These are phyloP conservation scores for Amblyteles armatorius DNA, from an alignment of 2,888 invertebrate species.

Conservation along the genomic window DNA sequence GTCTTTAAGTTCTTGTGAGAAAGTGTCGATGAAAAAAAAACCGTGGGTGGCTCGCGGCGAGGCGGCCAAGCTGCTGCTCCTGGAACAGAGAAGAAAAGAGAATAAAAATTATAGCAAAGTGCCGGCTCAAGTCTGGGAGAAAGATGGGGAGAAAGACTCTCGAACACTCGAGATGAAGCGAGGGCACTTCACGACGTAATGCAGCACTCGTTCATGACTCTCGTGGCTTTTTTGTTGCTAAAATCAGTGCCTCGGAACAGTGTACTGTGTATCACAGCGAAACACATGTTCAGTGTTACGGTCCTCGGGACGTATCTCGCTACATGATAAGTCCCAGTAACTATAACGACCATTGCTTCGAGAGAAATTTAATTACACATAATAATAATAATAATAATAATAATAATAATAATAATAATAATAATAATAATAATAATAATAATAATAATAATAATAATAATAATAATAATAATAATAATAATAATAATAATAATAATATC, in stretches of 20 bases:
- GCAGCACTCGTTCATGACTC: conserved; percentile 57
- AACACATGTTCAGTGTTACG: conserved; percentile 60
- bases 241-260: conserved; percentile 43
- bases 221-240: conserved; percentile 39
- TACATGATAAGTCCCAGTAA: conserved; percentile 51
- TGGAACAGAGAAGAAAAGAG: background rate
- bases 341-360: conserved; percentile 49
- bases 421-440: no score
- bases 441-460: no score
- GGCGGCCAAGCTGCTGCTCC: background rate
- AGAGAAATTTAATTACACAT: background rate
- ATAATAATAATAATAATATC: background rate
- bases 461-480: no score
- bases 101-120: conserved; percentile 17
- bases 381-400: no score
- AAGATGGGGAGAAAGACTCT: conserved; percentile 29
- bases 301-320: conserved; percentile 44
- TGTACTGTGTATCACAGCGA: conserved; percentile 11
- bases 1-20: conserved; percentile 51
- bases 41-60: conserved; percentile 39
- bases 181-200: conserved; percentile 18
- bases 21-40: conserved; percentile 46
- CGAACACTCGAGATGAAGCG: conserved; percentile 41
- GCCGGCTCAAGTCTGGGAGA: conserved; percentile 27
- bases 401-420: no score